Percentiles rank a stretch among this genome's conserved stretches.
Evolutionary conservation across 2,797 vertebrate species (phyloP).

Genomic region (Saxicola maurus): DNA sequence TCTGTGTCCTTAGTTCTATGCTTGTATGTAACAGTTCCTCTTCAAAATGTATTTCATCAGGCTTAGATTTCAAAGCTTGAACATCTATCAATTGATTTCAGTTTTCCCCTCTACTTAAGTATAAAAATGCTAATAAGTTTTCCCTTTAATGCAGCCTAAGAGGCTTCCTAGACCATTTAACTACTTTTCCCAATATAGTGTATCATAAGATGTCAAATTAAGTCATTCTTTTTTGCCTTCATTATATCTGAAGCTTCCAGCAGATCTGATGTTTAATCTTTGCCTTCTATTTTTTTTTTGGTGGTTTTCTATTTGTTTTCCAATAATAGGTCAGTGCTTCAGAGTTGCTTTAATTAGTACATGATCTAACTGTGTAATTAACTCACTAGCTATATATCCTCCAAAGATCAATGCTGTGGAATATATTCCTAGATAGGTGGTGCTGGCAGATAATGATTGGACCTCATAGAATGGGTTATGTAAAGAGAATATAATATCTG

Average conservation of each 20-base stretch:
- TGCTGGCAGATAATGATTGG: not conserved
- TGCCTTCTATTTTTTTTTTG: not conserved
- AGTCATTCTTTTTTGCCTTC: not conserved
- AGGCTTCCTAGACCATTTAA: not conserved
- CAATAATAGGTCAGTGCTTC: not conserved
- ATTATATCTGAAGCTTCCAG: not conserved
- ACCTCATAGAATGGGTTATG: not conserved
- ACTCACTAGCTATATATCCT: not conserved
- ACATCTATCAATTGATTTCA: not conserved
- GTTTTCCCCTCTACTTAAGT: not conserved
- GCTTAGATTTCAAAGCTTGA: not conserved
- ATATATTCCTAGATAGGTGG: not conserved
- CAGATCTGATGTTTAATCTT: not conserved
- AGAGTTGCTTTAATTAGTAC: not conserved
- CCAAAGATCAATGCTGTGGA: not conserved
- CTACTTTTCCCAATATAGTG: not conserved
- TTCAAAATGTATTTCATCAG: not conserved
- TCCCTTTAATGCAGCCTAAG: not conserved
- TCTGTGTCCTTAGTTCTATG: not conserved
- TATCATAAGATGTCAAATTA: not conserved
- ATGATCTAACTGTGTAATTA: not conserved
- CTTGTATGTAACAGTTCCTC: not conserved
- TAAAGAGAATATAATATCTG: not conserved
- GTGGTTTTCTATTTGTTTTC: not conserved
- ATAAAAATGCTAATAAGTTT: not conserved